These are phyloP conservation scores for Agrotis segetum DNA, from an alignment of 2,888 invertebrate species.

Conservation along the genomic window DNA sequence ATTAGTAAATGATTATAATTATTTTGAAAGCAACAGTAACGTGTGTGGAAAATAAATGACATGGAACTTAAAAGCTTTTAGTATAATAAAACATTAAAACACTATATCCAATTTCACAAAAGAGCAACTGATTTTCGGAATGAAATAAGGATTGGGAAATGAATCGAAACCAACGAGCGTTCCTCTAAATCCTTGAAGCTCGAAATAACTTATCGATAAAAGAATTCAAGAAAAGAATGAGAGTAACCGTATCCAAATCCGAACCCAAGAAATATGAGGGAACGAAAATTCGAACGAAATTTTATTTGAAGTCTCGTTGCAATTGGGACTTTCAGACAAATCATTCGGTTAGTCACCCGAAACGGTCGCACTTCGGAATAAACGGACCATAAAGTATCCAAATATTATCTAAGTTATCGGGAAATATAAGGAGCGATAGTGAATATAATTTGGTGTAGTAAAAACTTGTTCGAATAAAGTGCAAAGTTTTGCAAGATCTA, in stretches of 20 bases:
- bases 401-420: constrained; percentile 55
- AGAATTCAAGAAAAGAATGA: constrained; percentile 56
- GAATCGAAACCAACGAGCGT: constrained; percentile 29
- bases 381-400: constrained; percentile 55
- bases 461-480: constrained; percentile 49
- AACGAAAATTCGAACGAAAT: constrained; percentile 54
- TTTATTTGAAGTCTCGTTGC: constrained; percentile 54
- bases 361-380: constrained; percentile 55
- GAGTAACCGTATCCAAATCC: constrained; percentile 58
- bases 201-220: constrained; percentile 58
- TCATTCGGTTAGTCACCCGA: constrained; percentile 59
- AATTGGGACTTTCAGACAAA: constrained; percentile 60
- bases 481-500: constrained; percentile 42
- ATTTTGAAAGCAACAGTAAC: not conserved
- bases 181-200: constrained; percentile 45
- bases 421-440: constrained; percentile 52
- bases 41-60: too few relatives aligned
- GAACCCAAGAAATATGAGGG: constrained; percentile 59
- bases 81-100: too few relatives aligned
- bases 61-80: not conserved
- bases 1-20: not conserved
- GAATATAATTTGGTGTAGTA: constrained; percentile 58
- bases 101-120: constrained; percentile 11
- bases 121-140: constrained; percentile 36
- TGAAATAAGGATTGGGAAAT: constrained; percentile 27